These are phyloP conservation scores for Oreochromis aureus DNA, from an alignment of 2,113 vertebrate species.

Conservation along the genomic window DNA sequence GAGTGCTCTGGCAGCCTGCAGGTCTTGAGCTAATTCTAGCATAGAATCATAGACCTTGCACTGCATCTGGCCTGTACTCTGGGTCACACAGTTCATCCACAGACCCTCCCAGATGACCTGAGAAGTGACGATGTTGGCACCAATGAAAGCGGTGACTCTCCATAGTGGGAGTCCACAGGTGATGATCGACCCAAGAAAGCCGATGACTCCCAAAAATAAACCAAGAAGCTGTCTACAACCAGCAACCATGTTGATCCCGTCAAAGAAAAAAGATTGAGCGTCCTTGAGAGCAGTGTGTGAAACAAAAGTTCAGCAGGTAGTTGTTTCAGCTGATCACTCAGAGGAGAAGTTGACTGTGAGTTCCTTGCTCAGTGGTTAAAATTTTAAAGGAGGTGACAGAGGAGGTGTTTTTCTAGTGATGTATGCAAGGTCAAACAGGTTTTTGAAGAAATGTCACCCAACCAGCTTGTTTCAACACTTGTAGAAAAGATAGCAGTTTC, in stretches of 20 bases:
- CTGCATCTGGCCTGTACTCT: conserved; percentile 78
- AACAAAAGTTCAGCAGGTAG: not conserved
- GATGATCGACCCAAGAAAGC: conserved; percentile 79
- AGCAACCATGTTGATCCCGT: conserved; percentile 46
- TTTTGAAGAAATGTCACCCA: conserved; percentile 10
- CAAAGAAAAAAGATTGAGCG: not conserved
- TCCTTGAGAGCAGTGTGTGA: not conserved
- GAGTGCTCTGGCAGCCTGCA: conserved; percentile 70
- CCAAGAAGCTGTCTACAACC: conserved; percentile 77
- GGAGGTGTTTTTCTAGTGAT: conserved; percentile 9
- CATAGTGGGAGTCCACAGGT: conserved; percentile 82
- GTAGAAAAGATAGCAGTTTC: not conserved
- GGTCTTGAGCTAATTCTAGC: conserved; percentile 67
- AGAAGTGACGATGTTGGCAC: conserved; percentile 81
- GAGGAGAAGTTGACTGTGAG: not conserved
- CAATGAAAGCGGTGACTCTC: conserved; percentile 84
- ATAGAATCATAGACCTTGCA: conserved; percentile 78
- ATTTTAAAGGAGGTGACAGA: not conserved
- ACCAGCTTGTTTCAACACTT: not conserved
- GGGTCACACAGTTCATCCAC: conserved; percentile 74
- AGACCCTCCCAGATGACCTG: conserved; percentile 81
- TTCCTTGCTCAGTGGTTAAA: not conserved
- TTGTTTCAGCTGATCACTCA: not conserved
- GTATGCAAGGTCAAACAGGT: conserved; percentile 7
- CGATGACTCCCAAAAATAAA: conserved; percentile 72